Conservation (phyloP, 2,797 vertebrate genomes). For the Sparus aurata region DNA sequence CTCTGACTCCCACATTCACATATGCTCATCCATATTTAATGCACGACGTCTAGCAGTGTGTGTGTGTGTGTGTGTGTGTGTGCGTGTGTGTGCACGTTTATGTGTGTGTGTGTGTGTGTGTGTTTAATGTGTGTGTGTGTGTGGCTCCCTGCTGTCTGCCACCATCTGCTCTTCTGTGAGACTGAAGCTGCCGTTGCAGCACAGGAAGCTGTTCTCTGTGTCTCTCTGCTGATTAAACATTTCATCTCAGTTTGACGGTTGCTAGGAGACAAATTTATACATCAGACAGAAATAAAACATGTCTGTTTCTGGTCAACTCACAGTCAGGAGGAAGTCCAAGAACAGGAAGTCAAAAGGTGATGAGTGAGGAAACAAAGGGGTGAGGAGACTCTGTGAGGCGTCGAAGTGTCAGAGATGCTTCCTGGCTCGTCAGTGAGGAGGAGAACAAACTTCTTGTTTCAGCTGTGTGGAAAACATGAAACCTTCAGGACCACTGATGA, state of each 20-base stretch:
- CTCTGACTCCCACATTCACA: slow-evolving; percentile 56
- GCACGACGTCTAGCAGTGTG: slow-evolving; percentile 8
- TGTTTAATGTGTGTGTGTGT: slow-evolving; percentile 42
- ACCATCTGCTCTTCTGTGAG: slow-evolving; percentile 64
- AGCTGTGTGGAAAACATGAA: background rate
- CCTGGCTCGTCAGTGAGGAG: background rate
- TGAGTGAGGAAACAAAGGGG: background rate
- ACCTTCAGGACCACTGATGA: background rate
- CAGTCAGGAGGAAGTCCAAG: background rate
- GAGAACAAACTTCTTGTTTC: background rate
- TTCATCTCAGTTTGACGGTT: slow-evolving; percentile 25
- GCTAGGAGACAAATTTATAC: slow-evolving; percentile 48
- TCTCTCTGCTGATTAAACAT: slow-evolving; percentile 39
- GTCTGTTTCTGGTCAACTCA: background rate
- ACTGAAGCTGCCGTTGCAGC: slow-evolving; percentile 20
- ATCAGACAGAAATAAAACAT: background rate
- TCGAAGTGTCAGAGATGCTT: background rate
- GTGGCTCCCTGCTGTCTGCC: slow-evolving; percentile 51
- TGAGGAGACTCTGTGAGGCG: background rate
- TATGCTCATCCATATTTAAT: slow-evolving; percentile 69
- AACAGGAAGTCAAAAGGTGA: background rate
- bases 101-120: slow-evolving; percentile 34
- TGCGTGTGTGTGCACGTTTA: slow-evolving; percentile 26
- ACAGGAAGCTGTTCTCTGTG: slow-evolving; percentile 21
- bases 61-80: slow-evolving; percentile 3